Percentiles rank a stretch among this genome's conserved stretches.
These are phyloP conservation scores for Scaptomyza cyrtandrae DNA, from an alignment of 2,888 invertebrate species.

Conservation along the genomic window DNA sequence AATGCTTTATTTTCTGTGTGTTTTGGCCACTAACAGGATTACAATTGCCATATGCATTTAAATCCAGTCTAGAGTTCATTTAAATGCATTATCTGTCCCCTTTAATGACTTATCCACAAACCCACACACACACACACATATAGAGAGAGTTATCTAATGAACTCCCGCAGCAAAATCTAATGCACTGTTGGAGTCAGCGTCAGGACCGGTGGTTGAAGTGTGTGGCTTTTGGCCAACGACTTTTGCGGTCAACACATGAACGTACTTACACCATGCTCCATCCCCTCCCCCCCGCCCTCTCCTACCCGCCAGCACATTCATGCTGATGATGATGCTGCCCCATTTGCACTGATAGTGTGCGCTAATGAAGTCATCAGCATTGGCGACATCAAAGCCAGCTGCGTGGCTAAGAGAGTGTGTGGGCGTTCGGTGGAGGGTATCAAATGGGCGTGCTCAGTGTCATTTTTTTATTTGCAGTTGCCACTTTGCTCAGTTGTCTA, in stretches of 20 bases:
- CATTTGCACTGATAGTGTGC: slow-evolving; percentile 73
- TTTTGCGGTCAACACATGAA: slow-evolving; percentile 62
- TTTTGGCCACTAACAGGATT: slow-evolving; percentile 46
- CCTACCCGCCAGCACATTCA: slow-evolving; percentile 1
- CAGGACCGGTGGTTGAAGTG: slow-evolving; percentile 6
- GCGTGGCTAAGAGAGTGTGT: slow-evolving; percentile 3
- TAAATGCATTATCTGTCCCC: slow-evolving; percentile 45
- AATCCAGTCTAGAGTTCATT: slow-evolving; percentile 46
- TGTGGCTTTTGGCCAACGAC: slow-evolving; percentile 55
- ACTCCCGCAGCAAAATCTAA: slow-evolving; percentile 65
- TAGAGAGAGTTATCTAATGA: slow-evolving; percentile 65
- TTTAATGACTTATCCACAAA: slow-evolving; percentile 63
- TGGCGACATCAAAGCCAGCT: slow-evolving; percentile 63
- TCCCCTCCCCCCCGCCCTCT: slow-evolving; percentile 18
- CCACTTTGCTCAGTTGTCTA: slow-evolving; percentile 33
- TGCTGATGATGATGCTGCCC: slow-evolving; percentile 62
- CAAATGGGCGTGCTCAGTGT: slow-evolving; percentile 14
- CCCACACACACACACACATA: not conserved
- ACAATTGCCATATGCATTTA: slow-evolving; percentile 51
- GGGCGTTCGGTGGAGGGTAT: slow-evolving; percentile 4
- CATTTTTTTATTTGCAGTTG: slow-evolving; percentile 67
- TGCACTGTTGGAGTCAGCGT: slow-evolving; percentile 59
- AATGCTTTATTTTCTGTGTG: slow-evolving; percentile 35
- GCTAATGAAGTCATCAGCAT: slow-evolving; percentile 77
- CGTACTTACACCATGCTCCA: slow-evolving; percentile 14